Percentiles rank a stretch among this genome's conserved stretches.
Conservation (phyloP, 2,113 vertebrate genomes). For the Paracanthobrama guichenoti region DNA sequence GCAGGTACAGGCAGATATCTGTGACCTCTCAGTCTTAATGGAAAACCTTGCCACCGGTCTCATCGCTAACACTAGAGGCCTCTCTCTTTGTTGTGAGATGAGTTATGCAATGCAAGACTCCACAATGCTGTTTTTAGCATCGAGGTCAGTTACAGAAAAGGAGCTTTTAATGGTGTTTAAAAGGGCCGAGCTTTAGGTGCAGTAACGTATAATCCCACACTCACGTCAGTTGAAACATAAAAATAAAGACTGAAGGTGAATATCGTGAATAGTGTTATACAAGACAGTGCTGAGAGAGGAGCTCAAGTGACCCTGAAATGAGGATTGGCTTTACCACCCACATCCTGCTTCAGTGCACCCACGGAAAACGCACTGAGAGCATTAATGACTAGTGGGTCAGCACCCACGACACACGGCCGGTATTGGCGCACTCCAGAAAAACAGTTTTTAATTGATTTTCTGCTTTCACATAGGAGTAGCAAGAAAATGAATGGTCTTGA, state of each 20-base stretch:
- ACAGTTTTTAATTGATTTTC: constrained; percentile 27
- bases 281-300: constrained; percentile 24
- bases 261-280: constrained; percentile 38
- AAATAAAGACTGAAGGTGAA: constrained; percentile 32
- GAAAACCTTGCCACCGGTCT: constrained; percentile 48
- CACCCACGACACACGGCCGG: neutral
- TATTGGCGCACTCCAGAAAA: neutral
- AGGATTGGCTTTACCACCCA: constrained; percentile 30
- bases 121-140: constrained; percentile 43
- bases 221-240: constrained; percentile 32
- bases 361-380: constrained; percentile 12
- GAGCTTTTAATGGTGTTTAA: constrained; percentile 40
- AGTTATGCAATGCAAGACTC: constrained; percentile 44
- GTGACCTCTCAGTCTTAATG: constrained; percentile 50
- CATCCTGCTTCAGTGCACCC: neutral
- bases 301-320: constrained; percentile 39
- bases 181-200: constrained; percentile 30
- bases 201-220: constrained; percentile 43
- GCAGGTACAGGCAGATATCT: constrained; percentile 29
- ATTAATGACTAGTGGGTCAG: constrained; percentile 27
- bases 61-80: constrained; percentile 11
- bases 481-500: neutral
- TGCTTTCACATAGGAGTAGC: neutral
- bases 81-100: constrained; percentile 53
- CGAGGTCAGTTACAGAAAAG: constrained; percentile 41